These are phyloP conservation scores for Aricia agestis DNA, from an alignment of 1,140 invertebrate species.

Conservation along the genomic window DNA sequence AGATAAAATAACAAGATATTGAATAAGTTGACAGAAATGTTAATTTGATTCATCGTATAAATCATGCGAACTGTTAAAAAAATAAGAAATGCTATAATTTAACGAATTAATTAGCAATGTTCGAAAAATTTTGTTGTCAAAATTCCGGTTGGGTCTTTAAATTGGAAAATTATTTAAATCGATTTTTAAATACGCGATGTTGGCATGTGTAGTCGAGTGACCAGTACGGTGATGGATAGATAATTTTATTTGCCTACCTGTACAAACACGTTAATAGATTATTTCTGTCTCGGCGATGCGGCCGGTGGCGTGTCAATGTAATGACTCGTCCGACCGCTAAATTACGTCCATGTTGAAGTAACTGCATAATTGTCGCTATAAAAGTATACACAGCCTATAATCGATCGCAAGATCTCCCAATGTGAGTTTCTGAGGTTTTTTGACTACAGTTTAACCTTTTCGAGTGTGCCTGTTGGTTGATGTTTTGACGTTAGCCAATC, in stretches of 20 bases:
- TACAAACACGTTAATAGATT: constrained; percentile 9
- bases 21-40: background rate
- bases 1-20: background rate
- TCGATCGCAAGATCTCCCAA: no score
- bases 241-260: constrained; percentile 11
- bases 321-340: constrained; percentile 20
- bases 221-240: constrained; percentile 6
- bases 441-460: no score
- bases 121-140: background rate
- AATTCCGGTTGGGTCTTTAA: background rate
- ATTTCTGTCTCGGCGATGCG: constrained; percentile 19
- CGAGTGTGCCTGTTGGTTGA: no score
- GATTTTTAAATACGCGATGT: background rate
- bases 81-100: background rate
- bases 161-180: background rate
- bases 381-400: background rate
- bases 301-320: constrained; percentile 20
- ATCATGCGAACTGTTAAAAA: background rate
- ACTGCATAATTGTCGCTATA: constrained; percentile 29
- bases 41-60: background rate
- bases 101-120: background rate
- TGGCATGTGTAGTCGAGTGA: background rate
- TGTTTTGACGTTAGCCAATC: no score
- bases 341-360: constrained; percentile 28
- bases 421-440: no score